Percentiles rank a stretch among this genome's conserved stretches.
These are phyloP conservation scores for Erpornis zantholeuca DNA, from an alignment of 2,113 vertebrate species.

Conservation along the genomic window DNA sequence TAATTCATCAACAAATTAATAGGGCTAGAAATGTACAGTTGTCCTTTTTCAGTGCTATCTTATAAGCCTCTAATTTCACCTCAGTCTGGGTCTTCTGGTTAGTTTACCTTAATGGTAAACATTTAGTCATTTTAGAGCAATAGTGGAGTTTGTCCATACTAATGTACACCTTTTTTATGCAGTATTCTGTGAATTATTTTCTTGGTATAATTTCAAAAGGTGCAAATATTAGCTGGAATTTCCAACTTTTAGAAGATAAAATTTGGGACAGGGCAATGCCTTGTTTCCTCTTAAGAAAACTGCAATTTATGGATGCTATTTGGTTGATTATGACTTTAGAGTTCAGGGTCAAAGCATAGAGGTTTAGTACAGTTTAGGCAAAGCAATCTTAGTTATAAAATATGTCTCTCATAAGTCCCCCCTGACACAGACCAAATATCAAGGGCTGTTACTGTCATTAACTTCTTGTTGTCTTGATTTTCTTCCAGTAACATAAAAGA, in stretches of 20 bases:
- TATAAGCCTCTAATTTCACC: background rate
- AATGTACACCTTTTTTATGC: background rate
- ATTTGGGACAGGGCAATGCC: background rate
- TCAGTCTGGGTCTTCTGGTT: background rate
- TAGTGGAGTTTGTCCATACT: background rate
- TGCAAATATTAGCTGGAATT: background rate
- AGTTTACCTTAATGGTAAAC: background rate
- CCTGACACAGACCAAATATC: background rate
- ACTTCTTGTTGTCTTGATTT: background rate
- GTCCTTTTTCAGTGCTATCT: background rate
- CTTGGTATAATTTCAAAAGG: background rate
- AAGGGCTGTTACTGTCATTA: background rate
- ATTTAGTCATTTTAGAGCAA: background rate
- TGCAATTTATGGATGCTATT: background rate
- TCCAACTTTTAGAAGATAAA: background rate
- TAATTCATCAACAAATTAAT: background rate
- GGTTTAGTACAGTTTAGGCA: background rate
- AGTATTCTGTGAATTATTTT: background rate
- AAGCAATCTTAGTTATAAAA: background rate
- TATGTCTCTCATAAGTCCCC: background rate
- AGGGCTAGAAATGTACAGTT: background rate
- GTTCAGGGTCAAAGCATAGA: background rate
- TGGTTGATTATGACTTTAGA: background rate
- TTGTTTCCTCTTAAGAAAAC: background rate
- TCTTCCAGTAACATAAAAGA: background rate